Evolutionary conservation across 2,797 vertebrate species (phyloP), one percentile per base, ranked within the genome.

Genomic region (Danio tinwini): DNA sequence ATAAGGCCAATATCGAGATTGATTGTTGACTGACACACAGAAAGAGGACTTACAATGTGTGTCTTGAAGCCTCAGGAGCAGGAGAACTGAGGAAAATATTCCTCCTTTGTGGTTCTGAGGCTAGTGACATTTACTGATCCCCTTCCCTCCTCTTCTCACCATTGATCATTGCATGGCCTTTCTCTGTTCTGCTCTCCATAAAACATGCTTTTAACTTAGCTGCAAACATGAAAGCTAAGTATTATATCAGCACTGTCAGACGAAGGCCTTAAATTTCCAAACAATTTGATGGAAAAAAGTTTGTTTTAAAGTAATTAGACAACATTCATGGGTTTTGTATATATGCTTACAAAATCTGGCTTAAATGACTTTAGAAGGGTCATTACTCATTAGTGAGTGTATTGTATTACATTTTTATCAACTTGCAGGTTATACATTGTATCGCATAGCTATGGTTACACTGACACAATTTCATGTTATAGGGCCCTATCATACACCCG

Each of bases 1-100:
- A 49, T 69, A 58, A 68, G 42, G n/a, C 29, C 67, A 62, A 62
- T 71, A 56, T 77, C 11, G 9, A 69, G 53, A 77, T 49, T 69
- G 64, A 68, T 59, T 1, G 40, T 49, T 49, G 56, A 62, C 67
- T 70, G 65, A 63, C 53, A 62, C 56, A 40, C 19, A 56, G 17
- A 47, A 45, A 58, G 19, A 47, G 6, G 49, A 64, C 47, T 64
- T 64, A n/a, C 37, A 75, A 14, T 62, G 59, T 63, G 37, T 55
- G 63, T n/a, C 53, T 58, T 45, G 19, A 67, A 56, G 21, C 14
- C 14, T 61, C 55, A 7, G 19, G 53, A 47, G 44, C 40, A 45
- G 14, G 49, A 55, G 69, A 72, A 64, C 29, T 75, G 58, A 63
- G 11, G 45, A 52, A 74, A 39, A 52, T 63, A 62, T 14, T 45